Evolutionary conservation across 2,113 vertebrate species (phyloP).

Genomic region (Syngnathoides biaculeatus): DNA sequence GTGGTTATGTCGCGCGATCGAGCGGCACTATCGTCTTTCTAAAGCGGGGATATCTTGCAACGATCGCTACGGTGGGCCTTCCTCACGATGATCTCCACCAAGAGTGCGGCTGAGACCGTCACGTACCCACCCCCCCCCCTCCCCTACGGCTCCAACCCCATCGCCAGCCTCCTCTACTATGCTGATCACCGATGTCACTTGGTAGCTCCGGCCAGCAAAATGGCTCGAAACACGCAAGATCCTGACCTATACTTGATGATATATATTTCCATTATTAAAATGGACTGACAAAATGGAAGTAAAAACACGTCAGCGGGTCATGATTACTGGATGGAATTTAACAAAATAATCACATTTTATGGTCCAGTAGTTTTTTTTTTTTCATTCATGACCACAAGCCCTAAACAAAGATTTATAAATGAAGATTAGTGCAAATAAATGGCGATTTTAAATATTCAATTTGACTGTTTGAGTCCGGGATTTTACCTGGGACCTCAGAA

Average conservation of each 20-base stretch:
- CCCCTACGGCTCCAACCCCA: not conserved
- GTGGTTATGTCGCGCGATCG: constrained; percentile 47
- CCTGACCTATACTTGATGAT: too few species aligned
- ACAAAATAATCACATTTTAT: not conserved
- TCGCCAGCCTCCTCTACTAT: constrained; percentile 40
- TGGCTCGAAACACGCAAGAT: not conserved
- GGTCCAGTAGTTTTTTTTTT: too few species aligned
- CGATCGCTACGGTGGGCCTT: constrained; percentile 71
- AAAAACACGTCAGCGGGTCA: not conserved
- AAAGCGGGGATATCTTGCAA: constrained; percentile 57
- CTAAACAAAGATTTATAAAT: too few species aligned
- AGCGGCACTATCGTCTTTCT: constrained; percentile 54
- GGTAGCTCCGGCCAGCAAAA: constrained; percentile 1
- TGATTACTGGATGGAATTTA: not conserved
- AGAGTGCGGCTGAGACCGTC: constrained; percentile 63
- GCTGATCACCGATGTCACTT: constrained; percentile 58
- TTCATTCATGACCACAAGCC: too few species aligned
- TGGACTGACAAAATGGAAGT: not conserved
- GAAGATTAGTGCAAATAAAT: not conserved
- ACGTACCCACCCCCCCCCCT: constrained; percentile 18
- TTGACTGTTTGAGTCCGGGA: too few species aligned
- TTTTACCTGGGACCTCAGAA: too few species aligned
- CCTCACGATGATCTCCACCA: constrained; percentile 66
- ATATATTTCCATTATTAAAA: not conserved
- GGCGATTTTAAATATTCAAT: not conserved